Base-by-base conservation (phyloP, 1,140 invertebrate species). In the Listronotus bonariensis region DNA sequence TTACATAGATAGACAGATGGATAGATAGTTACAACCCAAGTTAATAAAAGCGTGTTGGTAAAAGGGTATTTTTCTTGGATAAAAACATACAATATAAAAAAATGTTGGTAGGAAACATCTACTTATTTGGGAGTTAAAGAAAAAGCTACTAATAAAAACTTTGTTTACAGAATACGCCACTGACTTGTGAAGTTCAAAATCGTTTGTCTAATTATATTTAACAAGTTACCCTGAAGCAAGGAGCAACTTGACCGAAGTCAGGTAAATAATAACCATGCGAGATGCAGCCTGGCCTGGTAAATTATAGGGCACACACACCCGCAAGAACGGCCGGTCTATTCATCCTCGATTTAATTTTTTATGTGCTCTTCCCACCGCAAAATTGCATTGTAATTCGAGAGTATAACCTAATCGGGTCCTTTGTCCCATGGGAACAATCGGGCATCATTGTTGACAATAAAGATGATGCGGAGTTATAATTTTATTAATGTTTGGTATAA, bases 171-270 rank as follows among this genome's bases (percentile, higher is more conserved):
- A 26, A 41, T 38, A 41, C 52, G 52, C 52, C 52, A 54, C 52
- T 54, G 40, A 43, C 12, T n/a, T 36, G n/a, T 51, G 26, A 54
- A 15, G 36, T 6, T n/a, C 14, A 49, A 60, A 70, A 68, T 34
- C 43, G 17, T 54, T 62, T 62, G 48, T 62, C 59, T 62, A 62
- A 62, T 62, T 62, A 62, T 36, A 26, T 62, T 62, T 62, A 62
- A 62, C 48, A 38, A 62, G 59, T 62, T 43, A 42, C 59, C 48
- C 48, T n/a, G 59, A 51, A 54, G 58, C 48, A 42, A 56, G 54
- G 34, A n/a, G 34, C 26, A 36, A 40, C 38, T 60, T 60, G 58
- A 60, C 48, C 59, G 40, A 32, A 45, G 59, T 48, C 59, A 62
- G 59, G 59, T 62, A 62, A 62, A 62, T 62, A 62, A 62, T 62